Conservation (phyloP, 2,888 invertebrate genomes). For the Limnephilus rhombicus region DNA sequence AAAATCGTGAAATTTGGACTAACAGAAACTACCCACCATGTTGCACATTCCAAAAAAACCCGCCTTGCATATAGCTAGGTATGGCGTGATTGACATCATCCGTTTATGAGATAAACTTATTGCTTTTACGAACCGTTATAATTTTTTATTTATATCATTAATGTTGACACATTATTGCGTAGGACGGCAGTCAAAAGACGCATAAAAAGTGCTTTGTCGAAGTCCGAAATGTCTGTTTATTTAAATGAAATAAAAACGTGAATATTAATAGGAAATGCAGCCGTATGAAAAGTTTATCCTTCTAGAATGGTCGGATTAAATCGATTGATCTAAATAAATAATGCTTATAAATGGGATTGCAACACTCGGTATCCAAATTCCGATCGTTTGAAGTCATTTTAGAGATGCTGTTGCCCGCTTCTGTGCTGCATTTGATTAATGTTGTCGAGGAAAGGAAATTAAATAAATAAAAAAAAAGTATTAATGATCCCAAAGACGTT, state of each 20-base stretch:
- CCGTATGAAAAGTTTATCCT: neutral
- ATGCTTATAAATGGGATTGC: constrained; percentile 14
- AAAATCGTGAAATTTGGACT: neutral
- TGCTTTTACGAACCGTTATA: neutral
- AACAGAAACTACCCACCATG: neutral
- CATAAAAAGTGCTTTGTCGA: neutral
- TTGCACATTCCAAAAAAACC: neutral
- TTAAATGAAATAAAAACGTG: neutral
- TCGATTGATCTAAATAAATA: neutral
- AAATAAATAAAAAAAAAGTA: constrained; percentile 43
- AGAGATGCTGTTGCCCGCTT: constrained; percentile 23
- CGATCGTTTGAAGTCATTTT: constrained; percentile 7
- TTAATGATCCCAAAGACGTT: constrained; percentile 60
- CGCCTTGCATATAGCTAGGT: neutral
- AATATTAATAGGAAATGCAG: neutral
- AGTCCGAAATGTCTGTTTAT: neutral
- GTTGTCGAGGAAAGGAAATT: constrained; percentile 29
- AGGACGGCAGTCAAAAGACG: neutral
- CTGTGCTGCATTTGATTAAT: constrained; percentile 51
- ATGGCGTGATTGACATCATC: neutral
- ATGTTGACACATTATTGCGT: neutral
- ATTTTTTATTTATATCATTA: neutral
- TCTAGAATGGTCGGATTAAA: neutral
- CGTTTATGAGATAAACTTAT: neutral
- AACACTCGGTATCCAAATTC: constrained; percentile 22